Evolutionary conservation across 2,888 invertebrate genomes (phyloP), one percentile per base, ranked within the genome.

Genomic region (Microctonus brassicae): DNA sequence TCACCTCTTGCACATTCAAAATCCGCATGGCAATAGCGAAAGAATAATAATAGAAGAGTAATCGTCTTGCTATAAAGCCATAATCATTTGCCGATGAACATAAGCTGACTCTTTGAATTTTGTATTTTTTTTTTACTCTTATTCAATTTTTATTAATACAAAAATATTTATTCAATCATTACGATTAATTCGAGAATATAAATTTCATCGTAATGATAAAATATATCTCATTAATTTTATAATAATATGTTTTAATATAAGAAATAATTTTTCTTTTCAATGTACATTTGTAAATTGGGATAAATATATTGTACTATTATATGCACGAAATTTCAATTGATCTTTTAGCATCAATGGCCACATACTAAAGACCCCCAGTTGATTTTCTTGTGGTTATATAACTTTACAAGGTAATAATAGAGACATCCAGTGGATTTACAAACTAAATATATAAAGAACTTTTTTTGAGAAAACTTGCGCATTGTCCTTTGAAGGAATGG

Each of bases 1-100:
- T 63, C 71, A 53, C 60, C 64, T 57, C 65, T 61, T n/a, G 47
- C 58, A 64, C 47, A 47, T 47, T 39, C 39, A n/a, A 39, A 39
- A 39, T 39, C n/a, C 39, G 39, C 11, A 39, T 39, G 39, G 2
- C 7, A 17, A 47, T 5, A n/a, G 7, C 33, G 17, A 1, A 20
- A 17, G n/a, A n/a, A n/a, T n/a, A 17, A 47, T 47, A 47, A 47
- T 47, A 9, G 7, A 17, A 17, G 47, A 47, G 47, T 47, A 20
- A 17, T 47, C 17, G 17, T 17, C 6, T 47, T 47, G 6, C n/a
- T n/a, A n/a, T 6, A 6, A 47, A 17, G 17, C 47, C n/a, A 20
- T 17, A 47, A 47, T 7, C 17, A 47, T 17, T 13, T n/a, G n/a
- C n/a, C n/a, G n/a, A n/a, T n/a, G n/a, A n/a, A n/a, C n/a, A n/a